These are phyloP conservation scores for Drosophila setosimentum DNA, from an alignment of 2,888 invertebrate genomes.

Conservation along the genomic window DNA sequence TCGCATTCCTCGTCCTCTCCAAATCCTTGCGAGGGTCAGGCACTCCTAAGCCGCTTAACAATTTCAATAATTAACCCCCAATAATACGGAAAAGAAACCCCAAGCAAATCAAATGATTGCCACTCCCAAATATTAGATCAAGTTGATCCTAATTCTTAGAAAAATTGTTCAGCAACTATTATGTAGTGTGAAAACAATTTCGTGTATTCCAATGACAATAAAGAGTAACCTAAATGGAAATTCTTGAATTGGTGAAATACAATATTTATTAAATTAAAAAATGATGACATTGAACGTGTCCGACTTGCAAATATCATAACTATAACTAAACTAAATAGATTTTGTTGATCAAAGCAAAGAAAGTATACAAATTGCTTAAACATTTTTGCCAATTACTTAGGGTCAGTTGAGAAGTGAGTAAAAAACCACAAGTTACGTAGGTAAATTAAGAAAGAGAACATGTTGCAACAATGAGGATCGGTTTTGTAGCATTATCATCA, in stretches of 20 bases:
- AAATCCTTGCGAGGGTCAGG: slow-evolving; percentile 5
- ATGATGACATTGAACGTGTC: neutral
- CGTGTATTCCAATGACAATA: neutral
- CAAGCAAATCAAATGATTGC: neutral
- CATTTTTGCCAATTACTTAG: neutral
- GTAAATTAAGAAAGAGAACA: neutral
- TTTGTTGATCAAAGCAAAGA: neutral
- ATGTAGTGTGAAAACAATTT: neutral
- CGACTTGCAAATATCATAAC: neutral
- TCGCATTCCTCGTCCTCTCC: slow-evolving; percentile 1
- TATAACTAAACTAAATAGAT: neutral
- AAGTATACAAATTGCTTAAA: neutral
- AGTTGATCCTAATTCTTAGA: neutral
- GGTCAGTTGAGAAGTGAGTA: neutral
- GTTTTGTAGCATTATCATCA: slow-evolving; percentile 3
- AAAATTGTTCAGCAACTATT: neutral
- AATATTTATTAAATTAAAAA: neutral
- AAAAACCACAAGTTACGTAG: neutral
- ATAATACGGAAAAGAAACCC: neutral
- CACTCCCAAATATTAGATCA: neutral
- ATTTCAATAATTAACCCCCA: slow-evolving; percentile 1
- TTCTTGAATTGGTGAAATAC: neutral
- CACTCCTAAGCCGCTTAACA: slow-evolving; percentile 15
- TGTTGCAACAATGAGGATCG: slow-evolving; percentile 19
- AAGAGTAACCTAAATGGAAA: neutral